Evolutionary conservation across 2,888 invertebrate species (phyloP).

Genomic region (Dynastes hyllus): DNA sequence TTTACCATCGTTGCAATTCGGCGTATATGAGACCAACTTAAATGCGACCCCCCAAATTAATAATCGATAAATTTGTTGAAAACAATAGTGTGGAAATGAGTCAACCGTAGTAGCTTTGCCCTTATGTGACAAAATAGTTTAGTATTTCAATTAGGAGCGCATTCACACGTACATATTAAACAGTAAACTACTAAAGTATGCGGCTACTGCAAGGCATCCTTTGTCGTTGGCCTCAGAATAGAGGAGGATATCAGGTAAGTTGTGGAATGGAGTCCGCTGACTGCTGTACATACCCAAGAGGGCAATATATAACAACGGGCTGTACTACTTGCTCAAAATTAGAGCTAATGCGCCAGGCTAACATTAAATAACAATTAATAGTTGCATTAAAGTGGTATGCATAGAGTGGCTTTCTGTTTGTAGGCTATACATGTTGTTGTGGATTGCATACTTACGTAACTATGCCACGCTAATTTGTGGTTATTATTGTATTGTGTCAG

Average conservation of each 20-base stretch:
- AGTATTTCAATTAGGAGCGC: neutral
- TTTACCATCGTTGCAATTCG: too few relatives aligned
- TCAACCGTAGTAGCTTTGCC: neutral
- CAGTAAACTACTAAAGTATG: slow-evolving; percentile 7
- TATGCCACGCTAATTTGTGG: too few relatives aligned
- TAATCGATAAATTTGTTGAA: slow-evolving; percentile 2
- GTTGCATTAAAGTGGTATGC: slow-evolving; percentile 9
- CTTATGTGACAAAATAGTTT: neutral
- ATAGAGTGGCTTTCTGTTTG: neutral
- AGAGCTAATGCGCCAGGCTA: slow-evolving; percentile 1
- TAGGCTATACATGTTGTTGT: too few relatives aligned
- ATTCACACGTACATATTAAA: neutral
- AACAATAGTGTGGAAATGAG: neutral
- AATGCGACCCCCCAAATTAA: neutral
- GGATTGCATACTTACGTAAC: too few relatives aligned
- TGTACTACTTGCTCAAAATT: slow-evolving; percentile 23
- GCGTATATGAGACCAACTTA: too few relatives aligned
- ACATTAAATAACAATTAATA: slow-evolving; percentile 37
- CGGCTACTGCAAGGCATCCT: neutral
- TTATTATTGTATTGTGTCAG: too few relatives aligned
- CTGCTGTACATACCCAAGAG: neutral
- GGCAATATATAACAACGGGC: neutral
- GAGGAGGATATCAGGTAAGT: neutral
- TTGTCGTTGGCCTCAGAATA: neutral
- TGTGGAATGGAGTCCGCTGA: neutral